Conservation (phyloP, 2,797 vertebrate species). For the Rhodeus uyekii region DNA sequence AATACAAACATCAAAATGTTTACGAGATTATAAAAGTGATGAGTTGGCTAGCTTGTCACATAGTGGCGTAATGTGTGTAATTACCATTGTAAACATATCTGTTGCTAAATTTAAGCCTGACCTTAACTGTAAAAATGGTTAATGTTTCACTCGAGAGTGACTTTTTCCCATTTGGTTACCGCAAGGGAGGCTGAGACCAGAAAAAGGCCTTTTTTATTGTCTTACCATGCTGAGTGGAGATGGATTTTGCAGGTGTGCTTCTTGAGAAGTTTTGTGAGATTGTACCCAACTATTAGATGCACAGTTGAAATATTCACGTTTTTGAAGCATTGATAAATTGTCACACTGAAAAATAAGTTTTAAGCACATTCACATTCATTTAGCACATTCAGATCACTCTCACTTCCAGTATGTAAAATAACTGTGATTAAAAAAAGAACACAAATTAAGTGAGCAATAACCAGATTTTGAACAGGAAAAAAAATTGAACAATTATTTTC, state of each 20-base stretch:
- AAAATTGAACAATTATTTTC: not conserved
- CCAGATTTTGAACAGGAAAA: not conserved
- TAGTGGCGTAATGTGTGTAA: slow-evolving; percentile 56
- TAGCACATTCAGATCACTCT: slow-evolving; percentile 19
- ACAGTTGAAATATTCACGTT: slow-evolving; percentile 49
- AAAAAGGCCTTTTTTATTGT: slow-evolving; percentile 51
- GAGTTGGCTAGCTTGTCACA: slow-evolving; percentile 57
- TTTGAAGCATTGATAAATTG: slow-evolving; percentile 31
- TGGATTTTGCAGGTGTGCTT: slow-evolving; percentile 60
- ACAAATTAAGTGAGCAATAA: not conserved
- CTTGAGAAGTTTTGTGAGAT: slow-evolving; percentile 45
- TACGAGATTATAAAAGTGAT: slow-evolving; percentile 50
- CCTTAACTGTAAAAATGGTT: slow-evolving; percentile 60
- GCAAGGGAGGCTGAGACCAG: slow-evolving; percentile 44
- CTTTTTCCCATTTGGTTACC: slow-evolving; percentile 58
- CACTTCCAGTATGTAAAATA: not conserved
- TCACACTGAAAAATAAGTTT: not conserved
- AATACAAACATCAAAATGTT: slow-evolving; percentile 71
- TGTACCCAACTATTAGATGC: slow-evolving; percentile 52
- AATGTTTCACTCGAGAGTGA: slow-evolving; percentile 51
- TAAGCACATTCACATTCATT: slow-evolving; percentile 25
- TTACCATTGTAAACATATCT: slow-evolving; percentile 62
- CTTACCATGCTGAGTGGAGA: slow-evolving; percentile 45
- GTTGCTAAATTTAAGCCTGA: slow-evolving; percentile 65
- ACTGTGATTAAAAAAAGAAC: not conserved